These are phyloP conservation scores for Drosophila lini DNA, from an alignment of 1,140 invertebrate genomes.

Conservation along the genomic window DNA sequence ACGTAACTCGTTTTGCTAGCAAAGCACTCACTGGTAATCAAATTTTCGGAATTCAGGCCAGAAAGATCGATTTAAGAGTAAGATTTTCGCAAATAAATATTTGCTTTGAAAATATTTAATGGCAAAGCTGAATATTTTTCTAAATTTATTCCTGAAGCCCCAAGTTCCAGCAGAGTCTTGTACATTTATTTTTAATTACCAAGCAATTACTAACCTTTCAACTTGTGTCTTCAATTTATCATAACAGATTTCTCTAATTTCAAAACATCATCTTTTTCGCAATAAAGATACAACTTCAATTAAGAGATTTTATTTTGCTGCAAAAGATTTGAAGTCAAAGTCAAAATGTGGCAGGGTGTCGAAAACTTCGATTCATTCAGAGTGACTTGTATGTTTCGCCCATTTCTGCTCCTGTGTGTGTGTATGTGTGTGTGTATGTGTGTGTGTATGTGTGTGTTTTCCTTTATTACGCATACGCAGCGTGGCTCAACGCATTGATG, in stretches of 20 bases:
- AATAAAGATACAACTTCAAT: not conserved
- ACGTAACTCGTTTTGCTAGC: no score
- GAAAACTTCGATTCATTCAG: conserved; percentile 1
- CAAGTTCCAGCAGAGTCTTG: not conserved
- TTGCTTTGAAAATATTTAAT: not conserved
- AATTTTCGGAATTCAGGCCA: no score
- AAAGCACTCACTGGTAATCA: no score
- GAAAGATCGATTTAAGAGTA: not conserved
- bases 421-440: not conserved
- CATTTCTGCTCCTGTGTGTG: not conserved
- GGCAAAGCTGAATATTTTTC: not conserved
- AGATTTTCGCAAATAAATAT: not conserved
- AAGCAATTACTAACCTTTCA: not conserved
- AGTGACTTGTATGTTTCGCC: not conserved
- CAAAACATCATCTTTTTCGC: not conserved
- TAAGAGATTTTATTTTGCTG: not conserved
- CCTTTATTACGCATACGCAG: conserved; percentile 74
- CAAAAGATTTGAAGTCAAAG: not conserved
- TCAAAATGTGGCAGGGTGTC: conserved; percentile 5
- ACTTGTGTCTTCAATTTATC: not conserved
- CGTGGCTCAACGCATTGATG: conserved; percentile 68
- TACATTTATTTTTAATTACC: not conserved
- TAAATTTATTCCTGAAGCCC: not conserved
- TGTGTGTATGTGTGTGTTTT: conserved; percentile 3
- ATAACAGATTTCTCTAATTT: not conserved